Percentiles rank a stretch among this genome's conserved stretches.
Conservation (phyloP, 2,888 invertebrate genomes). For the Aethes cnicana region DNA sequence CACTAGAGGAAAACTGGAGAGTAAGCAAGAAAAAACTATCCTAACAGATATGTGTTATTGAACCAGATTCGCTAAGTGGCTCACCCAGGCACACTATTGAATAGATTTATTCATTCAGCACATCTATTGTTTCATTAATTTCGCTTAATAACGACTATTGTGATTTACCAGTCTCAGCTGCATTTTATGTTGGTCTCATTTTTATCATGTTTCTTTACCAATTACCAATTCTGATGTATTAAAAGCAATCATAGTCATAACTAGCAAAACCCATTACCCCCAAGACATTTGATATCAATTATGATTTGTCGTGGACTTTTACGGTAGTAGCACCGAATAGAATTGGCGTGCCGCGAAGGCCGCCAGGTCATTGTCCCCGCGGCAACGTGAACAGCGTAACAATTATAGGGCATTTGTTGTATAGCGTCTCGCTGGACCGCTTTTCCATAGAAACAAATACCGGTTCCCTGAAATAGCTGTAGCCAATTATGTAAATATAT, state of each 20-base stretch:
- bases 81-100: no score
- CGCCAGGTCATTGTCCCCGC: constrained; percentile 36
- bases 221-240: neutral
- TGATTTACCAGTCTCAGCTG: no score
- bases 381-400: constrained; percentile 17
- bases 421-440: neutral
- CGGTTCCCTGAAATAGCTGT: neutral
- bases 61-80: no score
- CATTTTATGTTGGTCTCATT: no score
- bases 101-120: no score
- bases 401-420: constrained; percentile 12
- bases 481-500: no score
- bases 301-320: constrained; percentile 11
- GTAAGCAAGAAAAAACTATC: no score
- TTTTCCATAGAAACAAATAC: neutral
- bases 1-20: no score
- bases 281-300: constrained; percentile 12
- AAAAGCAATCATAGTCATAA: neutral
- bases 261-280: constrained; percentile 2
- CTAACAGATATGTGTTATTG: no score
- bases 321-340: constrained; percentile 7
- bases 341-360: constrained; percentile 34
- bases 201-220: no score
- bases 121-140: no score
- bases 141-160: no score